phyloP scores from a whole-genome alignment of 2,113 vertebrate genomes.

The Amphiprion ocellaris region DNA sequence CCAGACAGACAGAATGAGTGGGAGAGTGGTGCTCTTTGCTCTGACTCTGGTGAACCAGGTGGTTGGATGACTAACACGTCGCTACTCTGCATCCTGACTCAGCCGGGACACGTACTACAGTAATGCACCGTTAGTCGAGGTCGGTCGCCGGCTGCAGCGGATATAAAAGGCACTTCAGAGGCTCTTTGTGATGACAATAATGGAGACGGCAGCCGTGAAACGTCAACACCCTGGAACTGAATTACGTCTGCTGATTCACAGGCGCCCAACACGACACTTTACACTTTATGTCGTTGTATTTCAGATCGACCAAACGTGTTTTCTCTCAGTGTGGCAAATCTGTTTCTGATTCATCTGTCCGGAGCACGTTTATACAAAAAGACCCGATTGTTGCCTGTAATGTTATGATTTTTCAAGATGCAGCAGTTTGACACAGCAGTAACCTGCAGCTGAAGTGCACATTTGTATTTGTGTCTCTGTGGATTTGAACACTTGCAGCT shows the following conservation, averaged over 20 bases:
- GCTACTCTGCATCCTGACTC: conserved; percentile 61
- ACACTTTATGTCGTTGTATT: conserved; percentile 1
- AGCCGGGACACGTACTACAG: conserved; percentile 20
- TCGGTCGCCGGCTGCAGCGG: conserved; percentile 19
- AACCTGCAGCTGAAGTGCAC: conserved; percentile 28
- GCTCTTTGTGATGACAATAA: neutral
- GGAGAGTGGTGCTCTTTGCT: conserved; percentile 48
- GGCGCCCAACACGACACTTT: neutral
- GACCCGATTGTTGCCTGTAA: no score
- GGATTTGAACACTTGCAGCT: conserved; percentile 20
- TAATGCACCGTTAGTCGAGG: conserved; percentile 46
- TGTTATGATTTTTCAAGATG: neutral
- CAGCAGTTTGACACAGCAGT: conserved; percentile 33
- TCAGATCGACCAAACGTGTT: no score
- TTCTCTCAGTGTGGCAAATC: no score
- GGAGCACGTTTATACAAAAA: neutral
- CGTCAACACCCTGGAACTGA: neutral
- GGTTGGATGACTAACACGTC: conserved; percentile 52
- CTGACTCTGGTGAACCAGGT: conserved; percentile 40
- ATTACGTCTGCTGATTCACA: conserved; percentile 11
- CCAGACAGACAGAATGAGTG: conserved; percentile 23
- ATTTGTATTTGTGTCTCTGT: conserved; percentile 32
- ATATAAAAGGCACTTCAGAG: conserved; percentile 25
- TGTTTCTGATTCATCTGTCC: conserved; percentile 18
- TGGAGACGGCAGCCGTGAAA: neutral